These are phyloP conservation scores for Periplaneta americana DNA, from an alignment of 1,140 invertebrate species.

Conservation along the genomic window DNA sequence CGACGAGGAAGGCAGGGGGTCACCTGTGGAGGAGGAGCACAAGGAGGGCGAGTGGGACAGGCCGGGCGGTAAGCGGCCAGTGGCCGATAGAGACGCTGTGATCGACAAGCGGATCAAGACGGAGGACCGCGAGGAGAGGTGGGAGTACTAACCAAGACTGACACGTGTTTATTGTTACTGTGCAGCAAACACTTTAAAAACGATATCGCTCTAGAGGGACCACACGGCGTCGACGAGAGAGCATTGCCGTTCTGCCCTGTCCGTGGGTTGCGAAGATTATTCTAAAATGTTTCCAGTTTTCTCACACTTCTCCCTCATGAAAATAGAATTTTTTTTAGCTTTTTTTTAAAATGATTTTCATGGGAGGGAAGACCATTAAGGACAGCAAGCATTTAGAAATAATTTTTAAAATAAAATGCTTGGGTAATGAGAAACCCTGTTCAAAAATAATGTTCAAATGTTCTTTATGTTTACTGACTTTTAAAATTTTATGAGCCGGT, in stretches of 20 bases:
- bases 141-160: slow-evolving; percentile 32
- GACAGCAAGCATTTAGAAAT: background rate
- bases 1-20: background rate
- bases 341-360: background rate
- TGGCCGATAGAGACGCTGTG: slow-evolving; percentile 19
- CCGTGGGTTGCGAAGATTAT: background rate
- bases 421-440: background rate
- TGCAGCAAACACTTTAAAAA: background rate
- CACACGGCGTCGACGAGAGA: background rate
- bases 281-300: background rate
- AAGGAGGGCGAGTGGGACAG: slow-evolving; percentile 18
- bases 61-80: slow-evolving; percentile 14
- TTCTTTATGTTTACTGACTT: background rate
- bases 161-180: background rate
- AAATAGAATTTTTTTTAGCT: too few relatives aligned
- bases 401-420: background rate
- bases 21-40: slow-evolving; percentile 15
- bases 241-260: background rate
- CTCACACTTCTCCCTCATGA: background rate
- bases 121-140: slow-evolving; percentile 37
- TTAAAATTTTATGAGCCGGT: background rate
- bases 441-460: background rate
- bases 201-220: background rate
- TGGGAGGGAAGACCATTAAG: background rate
- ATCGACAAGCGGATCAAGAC: slow-evolving; percentile 25